phyloP scores from a whole-genome alignment of 2,797 vertebrate species.

The Pseudochirops corinnae region DNA sequence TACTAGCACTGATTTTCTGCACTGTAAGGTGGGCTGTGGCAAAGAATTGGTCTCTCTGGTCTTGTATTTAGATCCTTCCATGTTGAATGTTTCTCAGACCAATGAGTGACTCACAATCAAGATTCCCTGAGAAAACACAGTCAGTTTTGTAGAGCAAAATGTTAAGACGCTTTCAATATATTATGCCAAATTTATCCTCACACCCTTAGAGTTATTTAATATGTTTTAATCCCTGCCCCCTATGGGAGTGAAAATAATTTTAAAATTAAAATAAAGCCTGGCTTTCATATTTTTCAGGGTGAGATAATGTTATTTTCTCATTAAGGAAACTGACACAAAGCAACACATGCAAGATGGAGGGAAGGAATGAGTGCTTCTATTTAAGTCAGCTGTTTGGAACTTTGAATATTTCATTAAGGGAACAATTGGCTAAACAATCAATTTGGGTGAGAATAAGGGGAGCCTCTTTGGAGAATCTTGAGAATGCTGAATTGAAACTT shows the following conservation, averaged over 20 bases:
- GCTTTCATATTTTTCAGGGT: slow-evolving; percentile 44
- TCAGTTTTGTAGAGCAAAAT: slow-evolving; percentile 6
- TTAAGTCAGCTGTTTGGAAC: slow-evolving; percentile 6
- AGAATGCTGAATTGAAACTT: slow-evolving; percentile 26
- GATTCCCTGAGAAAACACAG: not conserved
- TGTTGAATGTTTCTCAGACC: not conserved
- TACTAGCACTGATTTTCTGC: not conserved
- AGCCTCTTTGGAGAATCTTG: slow-evolving; percentile 46
- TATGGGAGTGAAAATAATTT: slow-evolving; percentile 6
- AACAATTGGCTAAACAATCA: slow-evolving; percentile 21
- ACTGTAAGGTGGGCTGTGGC: not conserved
- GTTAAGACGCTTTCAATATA: slow-evolving; percentile 18
- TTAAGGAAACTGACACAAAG: not conserved
- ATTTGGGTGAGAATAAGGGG: slow-evolving; percentile 17
- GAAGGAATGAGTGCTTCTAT: not conserved
- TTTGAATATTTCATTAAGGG: not conserved
- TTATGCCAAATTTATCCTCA: slow-evolving; percentile 8
- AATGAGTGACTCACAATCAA: not conserved
- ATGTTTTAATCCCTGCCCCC: slow-evolving; percentile 38
- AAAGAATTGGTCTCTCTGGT: not conserved
- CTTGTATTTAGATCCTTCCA: not conserved
- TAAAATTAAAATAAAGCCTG: slow-evolving; percentile 42
- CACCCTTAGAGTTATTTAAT: not conserved
- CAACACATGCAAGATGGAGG: not conserved
- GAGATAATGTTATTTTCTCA: slow-evolving; percentile 43